Percentiles rank a stretch among this genome's conserved stretches.
Evolutionary conservation across 2,113 vertebrate species (phyloP).

Genomic region (Phrynocephalus versicolor): DNA sequence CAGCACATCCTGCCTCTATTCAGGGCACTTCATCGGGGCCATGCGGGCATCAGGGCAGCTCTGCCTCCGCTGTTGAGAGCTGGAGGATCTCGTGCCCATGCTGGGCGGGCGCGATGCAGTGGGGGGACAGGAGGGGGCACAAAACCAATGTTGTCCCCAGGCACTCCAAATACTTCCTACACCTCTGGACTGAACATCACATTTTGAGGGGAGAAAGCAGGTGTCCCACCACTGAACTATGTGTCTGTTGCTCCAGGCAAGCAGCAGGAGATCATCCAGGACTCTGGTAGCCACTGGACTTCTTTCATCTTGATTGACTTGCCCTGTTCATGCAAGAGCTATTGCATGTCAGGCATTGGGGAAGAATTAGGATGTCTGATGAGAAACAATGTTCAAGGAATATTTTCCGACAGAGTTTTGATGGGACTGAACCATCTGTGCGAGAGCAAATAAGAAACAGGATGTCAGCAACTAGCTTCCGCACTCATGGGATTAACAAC

Average conservation of each 20-base stretch:
- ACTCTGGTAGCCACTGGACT: not conserved
- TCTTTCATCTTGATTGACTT: not conserved
- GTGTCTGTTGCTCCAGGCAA: not conserved
- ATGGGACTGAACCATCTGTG: conserved; percentile 46
- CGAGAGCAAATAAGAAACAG: conserved; percentile 56
- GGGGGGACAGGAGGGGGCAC: too few relatives aligned
- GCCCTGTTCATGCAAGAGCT: conserved; percentile 40
- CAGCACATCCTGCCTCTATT: too few relatives aligned
- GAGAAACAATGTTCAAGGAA: too few relatives aligned
- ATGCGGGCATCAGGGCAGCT: too few relatives aligned
- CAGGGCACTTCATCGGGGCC: too few relatives aligned
- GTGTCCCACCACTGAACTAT: not conserved
- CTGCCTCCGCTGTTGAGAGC: too few relatives aligned
- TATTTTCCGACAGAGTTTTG: conserved; percentile 37
- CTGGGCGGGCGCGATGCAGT: too few relatives aligned
- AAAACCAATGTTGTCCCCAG: too few relatives aligned
- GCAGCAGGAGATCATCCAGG: not conserved
- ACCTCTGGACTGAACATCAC: not conserved
- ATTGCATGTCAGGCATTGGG: not conserved
- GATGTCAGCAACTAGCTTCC: conserved; percentile 20
- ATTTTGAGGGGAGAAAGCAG: not conserved
- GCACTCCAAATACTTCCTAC: too few relatives aligned
- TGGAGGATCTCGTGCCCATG: too few relatives aligned
- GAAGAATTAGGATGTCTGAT: conserved; percentile 27
- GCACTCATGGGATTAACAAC: conserved; percentile 50